A percentile compares a stretch with the other conserved stretches of the same genome.
These are phyloP conservation scores for Arbacia lixula DNA, from an alignment of 53 echinoderm and acorn worm species.

Conservation along the genomic window DNA sequence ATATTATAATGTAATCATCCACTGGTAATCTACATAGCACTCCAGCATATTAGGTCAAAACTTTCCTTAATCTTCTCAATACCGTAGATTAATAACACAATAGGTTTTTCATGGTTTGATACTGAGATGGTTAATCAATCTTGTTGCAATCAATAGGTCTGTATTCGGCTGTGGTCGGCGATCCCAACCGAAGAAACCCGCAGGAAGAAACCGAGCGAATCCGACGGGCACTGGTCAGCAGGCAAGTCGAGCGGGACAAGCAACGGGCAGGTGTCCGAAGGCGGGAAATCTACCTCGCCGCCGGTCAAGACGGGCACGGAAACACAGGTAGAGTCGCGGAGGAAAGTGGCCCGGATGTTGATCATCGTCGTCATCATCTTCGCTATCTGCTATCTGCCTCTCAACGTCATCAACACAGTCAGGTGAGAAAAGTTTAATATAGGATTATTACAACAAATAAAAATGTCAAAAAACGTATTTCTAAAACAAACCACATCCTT, in stretches of 20 bases:
- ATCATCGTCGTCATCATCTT: constrained; percentile 70
- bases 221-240: neutral
- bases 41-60: too few species aligned
- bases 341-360: constrained; percentile 78
- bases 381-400: constrained; percentile 69
- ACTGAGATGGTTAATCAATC: too few species aligned
- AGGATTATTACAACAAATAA: too few species aligned
- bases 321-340: constrained; percentile 60
- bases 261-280: constrained; percentile 29
- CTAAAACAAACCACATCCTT: too few species aligned
- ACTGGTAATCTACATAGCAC: too few species aligned
- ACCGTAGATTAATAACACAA: too few species aligned
- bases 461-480: too few species aligned
- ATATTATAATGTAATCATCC: too few species aligned
- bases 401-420: constrained; percentile 54
- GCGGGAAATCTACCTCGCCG: neutral
- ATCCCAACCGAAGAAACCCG: constrained; percentile 86
- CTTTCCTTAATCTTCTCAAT: too few species aligned
- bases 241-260: constrained; percentile 11
- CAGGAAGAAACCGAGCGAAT: constrained; percentile 29
- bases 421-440: too few species aligned
- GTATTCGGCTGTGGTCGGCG: constrained; percentile 83
- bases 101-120: too few species aligned
- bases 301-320: constrained; percentile 65
- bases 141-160: too few species aligned